Base-by-base conservation (phyloP, 35 echinoderm and acorn worm genomes). In the Heliocidaris erythrogramma region DNA sequence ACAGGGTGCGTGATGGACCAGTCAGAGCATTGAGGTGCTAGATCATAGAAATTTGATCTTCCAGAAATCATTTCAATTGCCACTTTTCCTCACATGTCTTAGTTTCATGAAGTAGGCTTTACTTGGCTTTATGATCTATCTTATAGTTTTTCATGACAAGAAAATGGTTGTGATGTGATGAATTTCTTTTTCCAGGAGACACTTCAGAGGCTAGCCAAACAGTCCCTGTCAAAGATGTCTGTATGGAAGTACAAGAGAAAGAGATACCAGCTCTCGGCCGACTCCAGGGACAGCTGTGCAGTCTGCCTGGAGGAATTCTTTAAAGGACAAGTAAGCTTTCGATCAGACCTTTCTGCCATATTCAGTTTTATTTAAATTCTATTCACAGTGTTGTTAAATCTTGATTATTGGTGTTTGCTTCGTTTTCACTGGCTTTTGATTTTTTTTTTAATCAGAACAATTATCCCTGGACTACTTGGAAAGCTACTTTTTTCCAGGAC, bases 181-280 rank as follows among this genome's bases (percentile, higher is more conserved):
- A 42, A 42, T 42, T 42, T 42, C 0, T 18, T n/a, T 89, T 32
- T 88, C 2, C 91, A 99, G 98, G 96, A 94, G 48, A 95, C 96
- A 48, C 88, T 99, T 21, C 97, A 97, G 85, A 94, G 97, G 85
- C 92, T 99, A 42, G 97, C 98, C 7, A 96, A 96, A 42, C 59
- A 93, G 48, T 96, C 96, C 29, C 69, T 99, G 5, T 96, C 97
- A 4, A 97, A 97, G 88, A 99, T 99, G 98, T 96, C 97, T 69
- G 96, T 97, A 9, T 96, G 96, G 53, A 96, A 94, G 47, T 97
- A 97, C 93, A 99, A 99, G 90, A 97, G 95, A 88, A 97, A 96
- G 93, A 88, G 90, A 59, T 91, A 88, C 60, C 47, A 93, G 35
- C 13, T 88, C 31, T 21, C 92, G 9, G 93, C 95, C 30, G 97